These are phyloP conservation scores for Neomorphus geoffroyi DNA, from an alignment of 2,797 vertebrate species.

Conservation along the genomic window DNA sequence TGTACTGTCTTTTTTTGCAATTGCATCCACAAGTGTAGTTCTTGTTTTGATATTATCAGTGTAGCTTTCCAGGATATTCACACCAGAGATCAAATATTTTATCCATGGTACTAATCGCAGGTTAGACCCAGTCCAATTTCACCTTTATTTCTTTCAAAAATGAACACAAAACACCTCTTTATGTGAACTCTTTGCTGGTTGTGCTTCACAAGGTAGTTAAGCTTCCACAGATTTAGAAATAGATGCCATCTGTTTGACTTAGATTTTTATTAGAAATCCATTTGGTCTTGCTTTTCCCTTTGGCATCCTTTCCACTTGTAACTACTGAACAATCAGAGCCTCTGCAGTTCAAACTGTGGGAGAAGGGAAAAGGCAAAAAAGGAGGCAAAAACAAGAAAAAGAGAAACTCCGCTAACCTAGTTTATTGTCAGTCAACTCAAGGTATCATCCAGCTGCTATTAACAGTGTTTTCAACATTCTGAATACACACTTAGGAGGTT, in stretches of 20 bases:
- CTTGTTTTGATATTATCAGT: conserved; percentile 27
- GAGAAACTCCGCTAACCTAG: neutral
- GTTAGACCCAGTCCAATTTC: conserved; percentile 45
- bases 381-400: conserved; percentile 47
- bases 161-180: neutral
- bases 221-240: conserved; percentile 23
- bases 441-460: neutral
- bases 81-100: conserved; percentile 35
- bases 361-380: conserved; percentile 63
- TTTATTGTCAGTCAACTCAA: neutral
- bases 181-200: conserved; percentile 2
- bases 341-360: conserved; percentile 49
- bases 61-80: conserved; percentile 36
- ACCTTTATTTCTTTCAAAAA: conserved; percentile 36
- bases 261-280: conserved; percentile 52
- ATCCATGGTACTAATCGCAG: conserved; percentile 21
- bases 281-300: conserved; percentile 53
- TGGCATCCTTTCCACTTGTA: conserved; percentile 35
- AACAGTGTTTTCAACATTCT: conserved; percentile 31
- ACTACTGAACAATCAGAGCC: conserved; percentile 48
- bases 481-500: conserved; percentile 24
- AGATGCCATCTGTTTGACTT: conserved; percentile 38
- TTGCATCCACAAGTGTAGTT: conserved; percentile 30
- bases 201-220: conserved; percentile 40
- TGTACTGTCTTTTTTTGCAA: conserved; percentile 34